Evolutionary conservation across 2,113 vertebrate genomes (phyloP), one percentile per base, ranked within the genome.

Genomic region (Excalfactoria chinensis): DNA sequence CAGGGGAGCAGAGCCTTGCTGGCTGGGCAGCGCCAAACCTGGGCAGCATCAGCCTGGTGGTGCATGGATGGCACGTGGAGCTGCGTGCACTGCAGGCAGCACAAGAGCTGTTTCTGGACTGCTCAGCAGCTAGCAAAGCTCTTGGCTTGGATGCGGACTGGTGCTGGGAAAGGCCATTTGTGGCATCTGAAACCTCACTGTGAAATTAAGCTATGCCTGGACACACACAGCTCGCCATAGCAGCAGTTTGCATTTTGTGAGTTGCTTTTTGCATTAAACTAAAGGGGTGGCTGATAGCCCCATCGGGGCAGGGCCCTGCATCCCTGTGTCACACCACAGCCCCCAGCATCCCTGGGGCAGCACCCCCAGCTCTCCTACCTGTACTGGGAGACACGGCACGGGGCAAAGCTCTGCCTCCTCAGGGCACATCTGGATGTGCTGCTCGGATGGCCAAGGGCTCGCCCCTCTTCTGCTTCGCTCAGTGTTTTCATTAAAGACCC

Each of bases 401-500:
- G 26, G 41, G 41, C 22, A 68, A 51, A 72, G 53, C 70, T 69
- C 53, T 40, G 40, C 53, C 48, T 62, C 43, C 78, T 78, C 26
- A 53, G 41, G 30, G 26, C 35, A 12, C 23, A 20, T 58, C 11
- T 84, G 41, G 83, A 53, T 13, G 51, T 53, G 51, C 51, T 79
- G 78, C 82, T 84, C 5, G 6, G 56, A 73, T 66, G 40, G 87
- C 37, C 15, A 21, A 89, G 93, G 94, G 59, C 44, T 95, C 6
- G 3, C 75, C 82, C 87, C 35, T 41, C 71, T 85, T 93, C 68
- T 93, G 82, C 53, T 89, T 73, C 93, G 82, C 71, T 95, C 93
- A 59, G 8, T 88, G 79, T 88, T 95, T 94, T 95, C 92, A 94
- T 94, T 95, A 95, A 94, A 78, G 89, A 83, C 51, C 72, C 73